phyloP scores from a whole-genome alignment of 2,888 invertebrate species.

The Chesias legatella region DNA sequence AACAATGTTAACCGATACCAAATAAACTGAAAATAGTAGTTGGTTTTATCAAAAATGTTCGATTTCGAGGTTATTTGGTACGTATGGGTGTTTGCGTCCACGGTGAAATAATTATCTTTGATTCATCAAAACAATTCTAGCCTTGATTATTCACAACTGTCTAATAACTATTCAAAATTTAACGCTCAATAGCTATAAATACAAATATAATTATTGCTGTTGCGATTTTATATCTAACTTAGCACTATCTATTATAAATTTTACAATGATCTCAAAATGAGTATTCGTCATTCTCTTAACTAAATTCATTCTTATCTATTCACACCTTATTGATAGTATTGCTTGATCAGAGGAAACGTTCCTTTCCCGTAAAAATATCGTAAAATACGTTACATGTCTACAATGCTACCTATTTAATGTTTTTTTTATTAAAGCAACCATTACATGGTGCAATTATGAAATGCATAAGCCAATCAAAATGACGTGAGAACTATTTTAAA shows the following conservation, averaged over 20 bases:
- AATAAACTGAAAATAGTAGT: conserved; percentile 40
- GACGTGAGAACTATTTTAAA: too few relatives aligned
- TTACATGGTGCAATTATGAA: conserved; percentile 65
- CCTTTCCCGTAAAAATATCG: conserved; percentile 60
- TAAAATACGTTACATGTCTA: conserved; percentile 61
- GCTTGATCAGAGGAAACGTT: conserved; percentile 74
- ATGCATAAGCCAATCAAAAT: conserved; percentile 62
- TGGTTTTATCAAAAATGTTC: too few relatives aligned
- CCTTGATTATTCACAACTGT: conserved; percentile 69
- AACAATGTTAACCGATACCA: conserved; percentile 43
- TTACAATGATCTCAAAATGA: conserved; percentile 75
- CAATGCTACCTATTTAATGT: conserved; percentile 18
- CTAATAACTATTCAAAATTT: conserved; percentile 76
- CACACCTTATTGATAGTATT: conserved; percentile 71
- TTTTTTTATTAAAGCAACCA: conserved; percentile 57
- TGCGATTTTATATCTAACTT: conserved; percentile 51
- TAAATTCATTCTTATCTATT: conserved; percentile 62
- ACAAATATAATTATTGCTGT: conserved; percentile 80
- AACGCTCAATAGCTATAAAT: conserved; percentile 79
- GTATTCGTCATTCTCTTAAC: conserved; percentile 67
- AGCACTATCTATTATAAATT: conserved; percentile 57
- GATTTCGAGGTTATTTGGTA: too few relatives aligned
- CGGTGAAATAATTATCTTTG: conserved; percentile 59
- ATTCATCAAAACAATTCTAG: conserved; percentile 71
- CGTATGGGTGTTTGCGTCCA: conserved; percentile 40